Base-by-base conservation (phyloP, 2,888 invertebrate genomes). In the Arrhopalites spinosus region DNA sequence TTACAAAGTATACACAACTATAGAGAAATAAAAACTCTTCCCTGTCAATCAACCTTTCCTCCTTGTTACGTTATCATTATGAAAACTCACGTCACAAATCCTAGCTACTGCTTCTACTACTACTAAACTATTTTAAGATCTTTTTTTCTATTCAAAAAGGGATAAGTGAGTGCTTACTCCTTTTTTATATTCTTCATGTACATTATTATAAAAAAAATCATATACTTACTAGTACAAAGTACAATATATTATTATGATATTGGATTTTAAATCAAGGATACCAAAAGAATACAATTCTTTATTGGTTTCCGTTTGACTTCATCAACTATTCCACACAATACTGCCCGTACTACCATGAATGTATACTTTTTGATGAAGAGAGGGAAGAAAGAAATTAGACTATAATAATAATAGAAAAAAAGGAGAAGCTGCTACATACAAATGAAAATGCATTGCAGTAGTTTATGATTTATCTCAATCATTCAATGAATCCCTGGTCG, bases 11-110 rank as follows among this genome's bases (percentile, higher is more conserved):
- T 25, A 64, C n/a, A 43, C n/a, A 17, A 64, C n/a, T 45, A 43
- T 25, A 43, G 3, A 43, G 36, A 15, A 56, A 72, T 64, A 50
- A 72, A 72, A 72, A 72, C 45, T 27, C 27, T 72, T 72, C 27
- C 66, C 73, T 76, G 78, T 79, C 78, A 79, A 79, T 79, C 78
- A 79, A 77, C 74, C 76, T 72, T 64, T 63, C 71, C 36, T 56
- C 59, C 36, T 77, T 73, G 50, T 59, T 53, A 23, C 73, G 63
- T 73, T 77, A 75, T 75, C 75, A 75, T 78, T 78, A 77, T 77
- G 77, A 72, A 69, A 77, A 71, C 75, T 77, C 77, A 77, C 78
- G 75, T 77, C 74, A 76, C 27, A 63, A 43, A 20, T 71, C 68
- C 76, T 76, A 47, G 67, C 67, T 61, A 30, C 67, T 72, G 20